phyloP scores from a whole-genome alignment of 2,888 invertebrate species.

The Sepioteuthis lessoniana region DNA sequence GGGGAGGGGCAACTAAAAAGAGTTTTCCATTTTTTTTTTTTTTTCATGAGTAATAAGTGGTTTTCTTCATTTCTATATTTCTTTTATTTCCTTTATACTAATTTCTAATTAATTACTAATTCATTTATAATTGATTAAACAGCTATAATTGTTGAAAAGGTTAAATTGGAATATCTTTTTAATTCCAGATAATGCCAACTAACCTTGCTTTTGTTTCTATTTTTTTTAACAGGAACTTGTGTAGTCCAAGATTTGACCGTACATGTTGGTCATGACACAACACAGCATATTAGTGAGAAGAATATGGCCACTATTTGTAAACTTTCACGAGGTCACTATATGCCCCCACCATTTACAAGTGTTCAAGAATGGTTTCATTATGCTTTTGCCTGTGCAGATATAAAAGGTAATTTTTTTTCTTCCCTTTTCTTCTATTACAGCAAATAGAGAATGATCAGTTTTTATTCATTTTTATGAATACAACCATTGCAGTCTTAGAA shows the following conservation, averaged over 20 bases:
- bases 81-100: too few species aligned
- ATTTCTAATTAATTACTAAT: too few species aligned
- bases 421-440: too few species aligned
- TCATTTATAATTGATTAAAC: too few species aligned
- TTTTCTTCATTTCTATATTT: too few species aligned
- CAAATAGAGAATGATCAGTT: neutral
- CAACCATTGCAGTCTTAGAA: too few species aligned
- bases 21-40: too few species aligned
- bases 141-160: too few species aligned
- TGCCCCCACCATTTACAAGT: slow-evolving; percentile 95
- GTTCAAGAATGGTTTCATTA: slow-evolving; percentile 97
- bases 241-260: slow-evolving; percentile 93
- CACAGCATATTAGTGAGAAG: slow-evolving; percentile 68
- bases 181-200: neutral
- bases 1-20: too few species aligned
- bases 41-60: too few species aligned
- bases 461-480: neutral
- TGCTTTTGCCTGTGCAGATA: slow-evolving; percentile 94
- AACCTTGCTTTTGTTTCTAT: neutral
- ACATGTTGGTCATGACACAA: slow-evolving; percentile 83
- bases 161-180: too few species aligned
- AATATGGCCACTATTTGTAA: slow-evolving; percentile 96
- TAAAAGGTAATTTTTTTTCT: slow-evolving; percentile 84
- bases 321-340: slow-evolving; percentile 90
- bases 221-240: slow-evolving; percentile 74